phyloP scores from a whole-genome alignment of 2,113 vertebrate species.

The Eidolon helvum region DNA sequence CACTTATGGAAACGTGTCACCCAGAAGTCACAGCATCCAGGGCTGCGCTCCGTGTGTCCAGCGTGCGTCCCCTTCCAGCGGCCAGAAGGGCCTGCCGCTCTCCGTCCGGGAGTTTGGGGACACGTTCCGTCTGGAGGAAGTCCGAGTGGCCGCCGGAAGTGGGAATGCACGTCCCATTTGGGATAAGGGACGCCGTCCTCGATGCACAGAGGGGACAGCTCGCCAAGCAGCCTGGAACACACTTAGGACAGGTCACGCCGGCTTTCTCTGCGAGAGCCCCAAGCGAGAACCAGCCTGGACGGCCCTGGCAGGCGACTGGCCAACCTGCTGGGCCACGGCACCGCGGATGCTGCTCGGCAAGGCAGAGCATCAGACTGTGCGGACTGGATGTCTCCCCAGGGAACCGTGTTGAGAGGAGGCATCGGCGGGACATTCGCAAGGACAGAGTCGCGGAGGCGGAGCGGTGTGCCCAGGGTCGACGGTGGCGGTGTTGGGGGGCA shows the following conservation, averaged over 20 bases:
- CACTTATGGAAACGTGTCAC: neutral
- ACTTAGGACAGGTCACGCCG: rapidly evolving
- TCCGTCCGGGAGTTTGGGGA: neutral
- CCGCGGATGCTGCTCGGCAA: rapidly evolving
- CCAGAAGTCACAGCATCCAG: neutral
- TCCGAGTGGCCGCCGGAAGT: neutral
- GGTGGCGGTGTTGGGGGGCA: neutral
- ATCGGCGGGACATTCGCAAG: neutral
- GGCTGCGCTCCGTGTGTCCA: too few relatives aligned
- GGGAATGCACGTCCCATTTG: rapidly evolving
- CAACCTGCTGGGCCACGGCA: rapidly evolving
- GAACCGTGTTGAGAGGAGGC: neutral
- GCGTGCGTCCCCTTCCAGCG: rapidly evolving
- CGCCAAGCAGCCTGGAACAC: rapidly evolving
- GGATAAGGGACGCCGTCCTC: neutral
- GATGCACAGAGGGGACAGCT: neutral
- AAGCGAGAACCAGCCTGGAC: neutral
- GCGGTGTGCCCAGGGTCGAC: rapidly evolving
- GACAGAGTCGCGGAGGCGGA: rapidly evolving
- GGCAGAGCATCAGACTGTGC: rapidly evolving
- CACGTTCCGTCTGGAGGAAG: rapidly evolving
- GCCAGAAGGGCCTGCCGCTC: rapidly evolving
- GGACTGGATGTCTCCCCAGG: too few relatives aligned
- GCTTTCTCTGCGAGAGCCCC: neutral
- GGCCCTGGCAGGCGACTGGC: neutral